Evolutionary conservation across 2,113 vertebrate genomes (phyloP), one percentile per base, ranked within the genome.

Genomic region (Ceyx melanurus): DNA sequence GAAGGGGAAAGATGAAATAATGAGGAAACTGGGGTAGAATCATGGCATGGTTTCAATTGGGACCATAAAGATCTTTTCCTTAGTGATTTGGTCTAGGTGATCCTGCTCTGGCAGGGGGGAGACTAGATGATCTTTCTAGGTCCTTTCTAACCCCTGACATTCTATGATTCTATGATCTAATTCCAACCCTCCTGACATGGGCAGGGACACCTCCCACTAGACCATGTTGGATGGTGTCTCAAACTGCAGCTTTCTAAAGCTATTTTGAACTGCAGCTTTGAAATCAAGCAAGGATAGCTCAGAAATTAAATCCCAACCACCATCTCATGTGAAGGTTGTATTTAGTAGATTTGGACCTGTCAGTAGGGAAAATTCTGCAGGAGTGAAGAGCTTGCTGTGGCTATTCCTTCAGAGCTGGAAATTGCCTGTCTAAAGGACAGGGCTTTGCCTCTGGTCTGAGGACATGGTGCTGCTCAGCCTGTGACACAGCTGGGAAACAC

Each of bases 211-310:
- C 50, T 51, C 50, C 50, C 13, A 9, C 50, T 51, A 51, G 50
- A 26, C 50, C 25, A 26, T 13, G 25, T 51, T 51, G 50, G 50
- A 51, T 8, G 35, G 12, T 26, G 60, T 37, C 21, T 53, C 65
- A 61, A 73, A 40, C 20, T 20, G 2, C 8, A 21, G 31, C 37
- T 72, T 78, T 84, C 33, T 80, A 17, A 71, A 42, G 37, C 5
- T 29, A 14, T 86, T 94, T 86, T 54, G 17, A 86, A 74, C 80
- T 65, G 71, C 12, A 80, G 16, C 48, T 75, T 67, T 81, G 61
- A 90, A 88, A 73, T 62, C 18, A 42, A 23, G 43, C 16, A 35
- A 0, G 0, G 0, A 2, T 54, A n/a, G 61, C 37, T 57, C 23
- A 12, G 66, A 54, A 61, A 82, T 82, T 74, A 46, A 6, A 5